Percentiles rank a stretch among this genome's conserved stretches.
Evolutionary conservation across 1,140 invertebrate species (phyloP).

Genomic region (Belonocnema kinseyi): DNA sequence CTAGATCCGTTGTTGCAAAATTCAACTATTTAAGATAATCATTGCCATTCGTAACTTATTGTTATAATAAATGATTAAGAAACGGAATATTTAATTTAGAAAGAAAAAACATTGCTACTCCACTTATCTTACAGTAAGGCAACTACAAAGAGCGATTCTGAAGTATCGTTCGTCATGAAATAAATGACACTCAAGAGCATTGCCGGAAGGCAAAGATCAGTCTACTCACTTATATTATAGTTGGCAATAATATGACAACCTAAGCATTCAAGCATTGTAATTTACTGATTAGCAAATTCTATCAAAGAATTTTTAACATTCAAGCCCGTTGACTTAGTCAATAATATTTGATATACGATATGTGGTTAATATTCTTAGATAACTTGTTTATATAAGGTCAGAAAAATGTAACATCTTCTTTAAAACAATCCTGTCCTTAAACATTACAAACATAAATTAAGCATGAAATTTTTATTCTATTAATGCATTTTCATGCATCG

Average conservation of each 20-base stretch:
- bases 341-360: too few species aligned
- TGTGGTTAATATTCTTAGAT: not conserved
- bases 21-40: too few species aligned
- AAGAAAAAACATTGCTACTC: not conserved
- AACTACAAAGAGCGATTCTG: not conserved
- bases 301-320: not conserved
- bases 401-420: too few species aligned
- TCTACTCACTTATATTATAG: not conserved
- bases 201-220: conserved; percentile 25
- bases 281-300: not conserved
- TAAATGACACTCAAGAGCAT: conserved; percentile 16
- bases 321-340: not conserved
- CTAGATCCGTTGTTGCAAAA: too few species aligned
- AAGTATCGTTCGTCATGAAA: conserved; percentile 13
- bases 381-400: not conserved
- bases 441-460: too few species aligned
- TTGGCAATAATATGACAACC: not conserved
- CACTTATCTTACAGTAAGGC: not conserved
- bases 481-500: too few species aligned
- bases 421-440: too few species aligned
- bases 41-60: too few species aligned
- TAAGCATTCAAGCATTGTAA: not conserved
- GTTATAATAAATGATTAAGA: not conserved
- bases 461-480: too few species aligned
- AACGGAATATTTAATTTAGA: not conserved